Conservation (phyloP, 2,797 vertebrate genomes). For the Tolypeutes matacus region DNA sequence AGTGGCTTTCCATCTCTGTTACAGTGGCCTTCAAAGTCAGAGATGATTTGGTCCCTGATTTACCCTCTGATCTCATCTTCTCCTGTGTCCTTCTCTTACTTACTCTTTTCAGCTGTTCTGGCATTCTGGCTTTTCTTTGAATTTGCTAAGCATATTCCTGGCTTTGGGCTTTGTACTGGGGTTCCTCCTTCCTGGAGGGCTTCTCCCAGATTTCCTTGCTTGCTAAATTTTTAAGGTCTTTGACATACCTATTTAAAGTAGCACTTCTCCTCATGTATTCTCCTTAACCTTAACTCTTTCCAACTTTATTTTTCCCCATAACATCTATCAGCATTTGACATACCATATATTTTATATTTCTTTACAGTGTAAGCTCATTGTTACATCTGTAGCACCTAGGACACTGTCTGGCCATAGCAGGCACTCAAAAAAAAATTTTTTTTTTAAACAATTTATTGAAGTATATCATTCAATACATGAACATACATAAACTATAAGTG, state of each 20-base stretch:
- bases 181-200: background rate
- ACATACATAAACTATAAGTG: too few relatives aligned
- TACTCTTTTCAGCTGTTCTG: background rate
- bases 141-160: background rate
- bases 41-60: background rate
- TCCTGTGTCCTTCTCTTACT: background rate
- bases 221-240: background rate
- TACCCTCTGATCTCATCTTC: background rate
- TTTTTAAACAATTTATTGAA: too few relatives aligned
- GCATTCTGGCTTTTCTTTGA: constrained; percentile 11
- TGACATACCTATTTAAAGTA: background rate
- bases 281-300: background rate
- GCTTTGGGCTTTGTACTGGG: background rate
- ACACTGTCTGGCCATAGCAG: background rate
- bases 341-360: background rate
- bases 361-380: background rate
- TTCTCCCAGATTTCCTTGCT: background rate
- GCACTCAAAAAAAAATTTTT: background rate
- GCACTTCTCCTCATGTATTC: background rate
- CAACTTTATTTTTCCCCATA: background rate
- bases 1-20: background rate
- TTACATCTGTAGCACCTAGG: background rate
- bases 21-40: background rate
- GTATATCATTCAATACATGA: too few relatives aligned
- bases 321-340: background rate